A percentile compares a stretch with the other conserved stretches of the same genome.
phyloP scores from a whole-genome alignment of 2,113 vertebrate species.

The Irena cyanogastra region DNA sequence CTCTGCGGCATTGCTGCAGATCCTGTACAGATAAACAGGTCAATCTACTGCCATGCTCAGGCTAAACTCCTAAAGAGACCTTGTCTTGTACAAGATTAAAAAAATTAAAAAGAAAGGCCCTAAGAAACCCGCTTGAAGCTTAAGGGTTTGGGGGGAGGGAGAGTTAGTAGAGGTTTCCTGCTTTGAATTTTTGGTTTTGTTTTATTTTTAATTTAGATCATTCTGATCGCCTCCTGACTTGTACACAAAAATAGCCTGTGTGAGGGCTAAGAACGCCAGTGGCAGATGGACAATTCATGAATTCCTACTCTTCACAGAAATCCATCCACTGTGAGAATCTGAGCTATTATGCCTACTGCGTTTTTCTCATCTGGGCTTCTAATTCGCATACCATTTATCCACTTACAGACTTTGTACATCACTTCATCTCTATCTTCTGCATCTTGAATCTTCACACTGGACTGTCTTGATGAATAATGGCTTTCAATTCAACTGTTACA shows the following conservation, averaged over 20 bases:
- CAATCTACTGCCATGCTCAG: not conserved
- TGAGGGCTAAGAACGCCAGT: not conserved
- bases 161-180: not conserved
- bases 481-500: not conserved
- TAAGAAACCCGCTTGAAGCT: not conserved
- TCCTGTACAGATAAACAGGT: not conserved
- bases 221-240: not conserved
- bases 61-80: not conserved
- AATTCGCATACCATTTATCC: not conserved
- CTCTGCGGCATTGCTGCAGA: not conserved
- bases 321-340: not conserved
- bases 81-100: not conserved
- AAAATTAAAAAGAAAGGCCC: not conserved
- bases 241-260: not conserved
- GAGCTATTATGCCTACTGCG: not conserved
- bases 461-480: not conserved
- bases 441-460: not conserved
- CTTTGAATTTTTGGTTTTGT: not conserved
- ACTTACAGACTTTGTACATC: not conserved
- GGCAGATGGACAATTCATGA: not conserved
- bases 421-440: not conserved
- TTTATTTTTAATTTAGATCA: not conserved
- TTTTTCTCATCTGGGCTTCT: not conserved
- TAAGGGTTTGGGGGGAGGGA: not conserved
- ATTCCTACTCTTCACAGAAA: not conserved